Evolutionary conservation across 2,797 vertebrate species (phyloP), one percentile per base, ranked within the genome.

Genomic region (Neosilurus mollespiculum): DNA sequence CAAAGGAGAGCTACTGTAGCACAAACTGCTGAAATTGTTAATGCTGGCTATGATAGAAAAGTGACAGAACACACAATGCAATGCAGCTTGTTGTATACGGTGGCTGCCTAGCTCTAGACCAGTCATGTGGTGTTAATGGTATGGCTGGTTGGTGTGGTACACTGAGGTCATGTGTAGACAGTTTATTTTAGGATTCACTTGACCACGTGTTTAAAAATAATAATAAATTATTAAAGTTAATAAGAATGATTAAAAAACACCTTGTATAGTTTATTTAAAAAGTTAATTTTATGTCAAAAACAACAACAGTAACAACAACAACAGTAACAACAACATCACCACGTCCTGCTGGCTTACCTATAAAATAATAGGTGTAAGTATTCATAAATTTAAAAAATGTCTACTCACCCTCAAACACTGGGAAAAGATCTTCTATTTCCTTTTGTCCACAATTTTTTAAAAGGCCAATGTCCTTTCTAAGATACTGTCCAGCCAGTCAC

Each of bases 401-500:
- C 22, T 64, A 86, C 85, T 88, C 80, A 90, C 90, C 84, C 34
- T 85, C 37, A 81, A 77, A 84, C 18, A 18, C 20, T 76, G 26
- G 56, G 14, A 20, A 34, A 71, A 51, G 18, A 8, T 16, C 81
- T 20, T 72, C 51, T 66, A 24, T 7, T 34, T 56, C 22, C 43
- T 77, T 34, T 59, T 37, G 9, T 54, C 43, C 20, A n/a, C 58
- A 43, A 5, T 5, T 43, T 43, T 43, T 43, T 26, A 51, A 26
- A 4, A 1, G 64, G n/a, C 15, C 18, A 65, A 87, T 61, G 83
- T 22, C 85, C 82, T 84, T 87, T 80, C 84, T 80, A 20, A 65
- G 64, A 64, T 85, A 72, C 76, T 72, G 59, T 78, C 56, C 64
- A 54, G 78, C 24, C 85, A 83, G 91, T 88, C 90, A 91, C 89